Percentiles rank a stretch among this genome's conserved stretches.
phyloP scores from a whole-genome alignment of 2,888 invertebrate species.

The Cheilosia vernalis region DNA sequence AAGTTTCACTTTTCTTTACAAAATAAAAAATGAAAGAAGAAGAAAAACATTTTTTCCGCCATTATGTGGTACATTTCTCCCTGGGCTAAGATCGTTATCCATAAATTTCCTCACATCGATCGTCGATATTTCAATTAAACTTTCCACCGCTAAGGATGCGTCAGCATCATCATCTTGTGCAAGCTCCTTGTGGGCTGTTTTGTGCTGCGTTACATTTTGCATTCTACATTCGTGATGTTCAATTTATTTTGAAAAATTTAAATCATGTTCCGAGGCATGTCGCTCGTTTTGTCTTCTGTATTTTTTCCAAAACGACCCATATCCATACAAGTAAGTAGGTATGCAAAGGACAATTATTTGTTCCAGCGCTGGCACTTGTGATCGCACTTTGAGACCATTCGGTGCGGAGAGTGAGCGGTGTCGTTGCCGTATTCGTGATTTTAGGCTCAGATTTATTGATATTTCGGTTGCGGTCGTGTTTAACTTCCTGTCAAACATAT shows the following conservation, averaged over 20 bases:
- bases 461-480: slow-evolving; percentile 64
- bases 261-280: slow-evolving; percentile 53
- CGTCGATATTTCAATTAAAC: slow-evolving; percentile 74
- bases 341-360: slow-evolving; percentile 23
- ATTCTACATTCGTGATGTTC: slow-evolving; percentile 56
- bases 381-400: slow-evolving; percentile 12
- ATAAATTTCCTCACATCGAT: slow-evolving; percentile 72
- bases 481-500: slow-evolving; percentile 73
- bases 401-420: background rate
- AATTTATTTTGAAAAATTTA: slow-evolving; percentile 69
- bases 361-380: slow-evolving; percentile 60
- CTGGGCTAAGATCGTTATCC: slow-evolving; percentile 57
- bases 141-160: slow-evolving; percentile 60
- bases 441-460: slow-evolving; percentile 67
- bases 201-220: slow-evolving; percentile 2
- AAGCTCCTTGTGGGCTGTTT: slow-evolving; percentile 13
- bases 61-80: slow-evolving; percentile 34
- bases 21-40: slow-evolving; percentile 5
- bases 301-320: slow-evolving; percentile 16
- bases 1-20: slow-evolving; percentile 63
- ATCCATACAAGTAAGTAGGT: background rate
- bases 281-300: slow-evolving; percentile 17
- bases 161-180: slow-evolving; percentile 13
- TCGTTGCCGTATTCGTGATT: slow-evolving; percentile 40
- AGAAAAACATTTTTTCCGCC: background rate